Evolutionary conservation across 2,888 invertebrate genomes (phyloP), one percentile per base, ranked within the genome.

Genomic region (Epinotia nisella): DNA sequence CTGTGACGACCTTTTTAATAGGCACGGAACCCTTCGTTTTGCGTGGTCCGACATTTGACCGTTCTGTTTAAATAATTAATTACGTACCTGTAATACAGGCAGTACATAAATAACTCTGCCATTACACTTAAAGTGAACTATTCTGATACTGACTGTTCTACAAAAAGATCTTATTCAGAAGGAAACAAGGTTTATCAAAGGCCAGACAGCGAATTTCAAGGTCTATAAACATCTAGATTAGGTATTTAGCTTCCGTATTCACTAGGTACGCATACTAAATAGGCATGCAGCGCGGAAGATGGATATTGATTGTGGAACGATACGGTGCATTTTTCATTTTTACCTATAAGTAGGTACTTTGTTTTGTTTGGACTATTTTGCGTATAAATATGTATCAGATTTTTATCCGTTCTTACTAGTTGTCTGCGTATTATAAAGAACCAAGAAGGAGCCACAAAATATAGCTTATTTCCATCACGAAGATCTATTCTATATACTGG

Each of bases 161-260:
- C 15, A 58, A 17, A 64, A 51, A 53, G 35, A 35, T 35, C 10
- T 15, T 2, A 35, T 35, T 1, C 19, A 15, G 21, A 51, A 35
- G 3, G 5, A 41, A 24, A 24, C 60, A 39, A 53, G 56, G 45
- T 45, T 45, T 56, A 70, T 56, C 70, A 56, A 70, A 70, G 62
- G 62, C 29, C 55, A 61, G 24, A 39, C 21, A 11, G 9, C 7
- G 29, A 49, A 62, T 65, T 15, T 24, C 61, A 62, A 55, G 55
- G 61, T 21, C 24, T 29, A 3, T 29, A 24, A n/a, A 49, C 41
- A 49, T 35, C 61, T 70, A 70, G 69, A 61, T 61, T 62, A 17
- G 11, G 15, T 45, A 29, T 17, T 11, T 15, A 45, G 29, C 62
- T 56, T 70, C 70, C 70, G 70, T 19, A 17, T 70, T 13, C 9